These are phyloP conservation scores for Ictalurus furcatus DNA, from an alignment of 2,113 vertebrate genomes.

Conservation along the genomic window DNA sequence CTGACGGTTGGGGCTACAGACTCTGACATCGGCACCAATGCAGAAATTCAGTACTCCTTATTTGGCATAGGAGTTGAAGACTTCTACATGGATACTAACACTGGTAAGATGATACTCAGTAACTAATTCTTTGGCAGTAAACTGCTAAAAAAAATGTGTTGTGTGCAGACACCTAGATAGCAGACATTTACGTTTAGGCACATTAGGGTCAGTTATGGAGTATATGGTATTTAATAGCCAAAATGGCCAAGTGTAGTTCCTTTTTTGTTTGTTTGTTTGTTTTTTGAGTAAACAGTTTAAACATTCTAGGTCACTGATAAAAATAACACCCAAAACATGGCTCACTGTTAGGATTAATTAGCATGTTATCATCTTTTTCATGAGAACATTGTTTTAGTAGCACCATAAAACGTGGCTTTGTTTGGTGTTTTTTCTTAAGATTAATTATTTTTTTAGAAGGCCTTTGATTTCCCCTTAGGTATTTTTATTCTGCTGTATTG, in stretches of 20 bases:
- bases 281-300: not conserved
- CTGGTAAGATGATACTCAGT: slow-evolving; percentile 68
- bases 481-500: not conserved
- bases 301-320: not conserved
- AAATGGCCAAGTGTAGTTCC: not conserved
- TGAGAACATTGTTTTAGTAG: not conserved
- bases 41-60: slow-evolving; percentile 90
- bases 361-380: not conserved
- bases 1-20: slow-evolving; percentile 86
- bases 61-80: slow-evolving; percentile 89
- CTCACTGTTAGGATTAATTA: not conserved
- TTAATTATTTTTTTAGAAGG: not conserved
- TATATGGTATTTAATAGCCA: not conserved
- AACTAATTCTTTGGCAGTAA: not conserved
- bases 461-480: not conserved
- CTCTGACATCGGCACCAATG: slow-evolving; percentile 86
- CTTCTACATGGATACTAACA: slow-evolving; percentile 94
- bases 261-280: not conserved
- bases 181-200: not conserved
- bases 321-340: not conserved
- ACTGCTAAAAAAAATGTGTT: not conserved
- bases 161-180: not conserved
- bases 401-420: not conserved
- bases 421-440: not conserved
- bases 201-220: not conserved